These are phyloP conservation scores for Hyla sarda DNA, from an alignment of 2,113 vertebrate genomes.

Conservation along the genomic window DNA sequence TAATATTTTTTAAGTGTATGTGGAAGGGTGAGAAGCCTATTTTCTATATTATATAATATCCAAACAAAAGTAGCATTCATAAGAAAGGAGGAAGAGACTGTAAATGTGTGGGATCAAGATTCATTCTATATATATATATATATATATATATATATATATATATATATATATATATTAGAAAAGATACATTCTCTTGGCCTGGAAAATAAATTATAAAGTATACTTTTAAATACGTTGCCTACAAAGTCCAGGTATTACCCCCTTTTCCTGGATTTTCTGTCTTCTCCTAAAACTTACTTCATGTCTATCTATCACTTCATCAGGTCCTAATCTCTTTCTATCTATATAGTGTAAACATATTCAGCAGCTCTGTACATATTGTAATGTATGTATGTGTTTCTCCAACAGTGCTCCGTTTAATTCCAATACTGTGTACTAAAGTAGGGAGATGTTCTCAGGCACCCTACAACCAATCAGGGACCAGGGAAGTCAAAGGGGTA, in stretches of 20 bases:
- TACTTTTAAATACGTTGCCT: not conserved
- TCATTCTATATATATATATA: too few species aligned
- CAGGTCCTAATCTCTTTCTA: too few species aligned
- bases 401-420: too few species aligned
- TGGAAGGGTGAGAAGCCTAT: constrained; percentile 23
- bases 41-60: constrained; percentile 2
- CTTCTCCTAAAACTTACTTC: too few species aligned
- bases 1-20: constrained; percentile 19
- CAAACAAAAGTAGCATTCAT: constrained; percentile 20
- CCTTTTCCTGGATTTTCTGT: not conserved
- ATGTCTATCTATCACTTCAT: too few species aligned
- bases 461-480: too few species aligned
- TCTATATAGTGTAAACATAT: too few species aligned
- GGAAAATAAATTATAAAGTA: not conserved
- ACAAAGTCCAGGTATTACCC: not conserved
- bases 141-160: not conserved
- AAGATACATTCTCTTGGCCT: not conserved
- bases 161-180: not conserved
- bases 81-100: not conserved
- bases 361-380: too few species aligned
- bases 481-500: too few species aligned
- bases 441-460: too few species aligned
- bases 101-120: not conserved
- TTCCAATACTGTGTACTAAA: too few species aligned
- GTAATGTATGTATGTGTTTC: too few species aligned